Evolutionary conservation across 2,113 vertebrate genomes (phyloP).

Genomic region (Gallinago paraguaiae): DNA sequence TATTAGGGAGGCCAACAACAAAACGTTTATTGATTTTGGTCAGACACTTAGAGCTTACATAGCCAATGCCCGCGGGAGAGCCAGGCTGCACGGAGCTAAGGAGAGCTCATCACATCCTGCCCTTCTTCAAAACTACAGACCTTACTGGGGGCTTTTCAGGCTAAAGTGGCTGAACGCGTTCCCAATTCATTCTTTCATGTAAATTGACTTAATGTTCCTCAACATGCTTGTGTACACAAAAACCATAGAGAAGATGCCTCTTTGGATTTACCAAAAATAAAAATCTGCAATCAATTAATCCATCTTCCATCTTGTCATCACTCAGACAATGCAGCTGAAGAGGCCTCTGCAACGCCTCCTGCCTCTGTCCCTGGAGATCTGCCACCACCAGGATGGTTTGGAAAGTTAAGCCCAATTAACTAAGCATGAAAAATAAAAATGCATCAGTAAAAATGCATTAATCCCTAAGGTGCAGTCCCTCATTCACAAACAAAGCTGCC

Average conservation of each 20-base stretch:
- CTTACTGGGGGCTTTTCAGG: not conserved
- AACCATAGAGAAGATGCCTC: not conserved
- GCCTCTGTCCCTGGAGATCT: not conserved
- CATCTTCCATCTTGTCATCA: constrained; percentile 56
- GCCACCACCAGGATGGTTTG: constrained; percentile 19
- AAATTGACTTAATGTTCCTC: constrained; percentile 4
- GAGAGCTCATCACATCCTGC: fast-evolving
- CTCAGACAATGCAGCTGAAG: constrained; percentile 40
- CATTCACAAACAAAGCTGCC: constrained; percentile 47
- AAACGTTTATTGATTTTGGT: not conserved
- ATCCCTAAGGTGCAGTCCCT: constrained; percentile 1
- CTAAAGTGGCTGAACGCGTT: constrained; percentile 34
- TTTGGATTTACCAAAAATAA: constrained; percentile 41
- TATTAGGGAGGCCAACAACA: not conserved
- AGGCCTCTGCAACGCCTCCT: not conserved
- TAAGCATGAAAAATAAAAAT: not conserved
- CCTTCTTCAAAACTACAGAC: not conserved
- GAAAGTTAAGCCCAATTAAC: constrained; percentile 44
- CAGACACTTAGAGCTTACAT: not conserved
- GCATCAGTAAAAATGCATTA: constrained; percentile 29
- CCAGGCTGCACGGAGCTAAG: not conserved
- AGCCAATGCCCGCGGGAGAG: not conserved
- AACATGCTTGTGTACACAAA: constrained; percentile 37
- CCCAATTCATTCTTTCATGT: constrained; percentile 21
- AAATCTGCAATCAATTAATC: constrained; percentile 53